Evolutionary conservation across 2,113 vertebrate genomes (phyloP), one percentile per base, ranked within the genome.

Genomic region (Callithrix jacchus): DNA sequence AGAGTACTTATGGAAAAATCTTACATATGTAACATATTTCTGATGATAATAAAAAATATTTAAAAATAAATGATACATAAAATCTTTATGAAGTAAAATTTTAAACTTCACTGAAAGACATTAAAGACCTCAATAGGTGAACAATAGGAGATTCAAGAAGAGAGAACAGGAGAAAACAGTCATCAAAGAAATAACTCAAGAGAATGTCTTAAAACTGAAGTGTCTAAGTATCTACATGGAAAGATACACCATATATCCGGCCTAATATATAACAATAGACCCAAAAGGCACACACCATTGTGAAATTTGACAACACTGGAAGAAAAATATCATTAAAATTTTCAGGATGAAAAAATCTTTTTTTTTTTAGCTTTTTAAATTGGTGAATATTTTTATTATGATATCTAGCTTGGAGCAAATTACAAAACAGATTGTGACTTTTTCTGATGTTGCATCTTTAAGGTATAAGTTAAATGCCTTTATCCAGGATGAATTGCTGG

Each of bases 391-490:
- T 97, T 73, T 97, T 97, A 95, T 97, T 96, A 94, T 90, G 92
- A 80, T 95, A 97, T 80, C 97, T 97, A 96, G 71, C 97, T 94
- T n/a, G 66, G 92, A 97, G 97, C 61, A 95, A 98, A 98, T 95
- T 96, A 90, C 91, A 98, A 95, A 98, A 97, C 96, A 93, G 96
- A 94, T 88, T 97, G 97, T 71, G 84, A 96, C 93, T 97, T 97
- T 96, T 98, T 97, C 95, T 96, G 97, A 93, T 25, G 92, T 95
- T 96, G 97, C 84, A 71, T 97, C 91, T 97, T 95, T 92, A 96
- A 97, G 96, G 89, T 97, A 91, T 47, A 83, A 97, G 96, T 97
- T 96, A 97, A 98, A 98, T 90, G 94, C 95, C 88, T 98, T 97
- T 97, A 97, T 96, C 95, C 64, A 92, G 94, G 92, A 93, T 16